These are phyloP conservation scores for Heliothis subflexa DNA, from an alignment of 1,140 invertebrate species.

Conservation along the genomic window DNA sequence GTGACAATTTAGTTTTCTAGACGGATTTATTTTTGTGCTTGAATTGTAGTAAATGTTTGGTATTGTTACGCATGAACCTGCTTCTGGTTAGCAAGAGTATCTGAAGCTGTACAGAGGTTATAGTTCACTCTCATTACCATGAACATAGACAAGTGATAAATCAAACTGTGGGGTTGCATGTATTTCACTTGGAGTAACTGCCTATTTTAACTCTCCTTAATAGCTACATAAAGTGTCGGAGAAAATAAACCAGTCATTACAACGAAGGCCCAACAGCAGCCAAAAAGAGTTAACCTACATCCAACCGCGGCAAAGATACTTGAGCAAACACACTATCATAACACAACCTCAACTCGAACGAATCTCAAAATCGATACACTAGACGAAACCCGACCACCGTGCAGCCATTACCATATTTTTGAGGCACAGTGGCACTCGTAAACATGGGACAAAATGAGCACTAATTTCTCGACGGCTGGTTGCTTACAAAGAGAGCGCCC, in stretches of 20 bases:
- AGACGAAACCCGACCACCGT: constrained; percentile 59
- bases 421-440: constrained; percentile 70
- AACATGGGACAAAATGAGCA: constrained; percentile 79
- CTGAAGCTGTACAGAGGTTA: no score
- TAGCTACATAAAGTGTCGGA: no score
- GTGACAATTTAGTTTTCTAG: no score
- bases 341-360: constrained; percentile 33
- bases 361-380: constrained; percentile 67
- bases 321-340: background rate
- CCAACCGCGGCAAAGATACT: background rate
- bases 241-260: background rate
- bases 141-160: no score
- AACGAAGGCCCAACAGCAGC: background rate
- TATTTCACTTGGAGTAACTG: no score
- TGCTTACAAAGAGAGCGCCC: constrained; percentile 66
- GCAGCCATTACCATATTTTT: constrained; percentile 77
- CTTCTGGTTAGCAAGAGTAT: no score
- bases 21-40: no score
- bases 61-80: no score
- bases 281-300: background rate
- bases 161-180: no score
- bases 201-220: no score
- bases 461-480: constrained; percentile 75
- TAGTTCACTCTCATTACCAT: no score
- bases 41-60: no score